phyloP scores from a whole-genome alignment of 1,140 invertebrate species.

The Pemphigus obesinymphae region DNA sequence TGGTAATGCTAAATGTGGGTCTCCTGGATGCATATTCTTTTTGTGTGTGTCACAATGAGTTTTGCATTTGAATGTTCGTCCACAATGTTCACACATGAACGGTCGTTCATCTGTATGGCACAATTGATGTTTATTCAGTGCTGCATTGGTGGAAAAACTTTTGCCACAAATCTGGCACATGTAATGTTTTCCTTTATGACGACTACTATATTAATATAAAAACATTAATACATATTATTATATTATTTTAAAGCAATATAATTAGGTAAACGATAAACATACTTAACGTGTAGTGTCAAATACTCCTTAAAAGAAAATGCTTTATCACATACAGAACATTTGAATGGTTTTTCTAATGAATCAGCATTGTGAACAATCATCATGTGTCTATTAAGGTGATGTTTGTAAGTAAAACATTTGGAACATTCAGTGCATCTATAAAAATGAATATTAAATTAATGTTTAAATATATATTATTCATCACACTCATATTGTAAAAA shows the following conservation, averaged over 20 bases:
- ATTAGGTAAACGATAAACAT: no score
- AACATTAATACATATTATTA: background rate
- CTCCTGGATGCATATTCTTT: conserved; percentile 21
- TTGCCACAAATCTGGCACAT: conserved; percentile 53
- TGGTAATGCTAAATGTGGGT: background rate
- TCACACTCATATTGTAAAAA: no score
- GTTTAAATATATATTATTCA: no score
- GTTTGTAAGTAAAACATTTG: conserved; percentile 34
- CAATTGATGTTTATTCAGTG: conserved; percentile 53
- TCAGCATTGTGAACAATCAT: conserved; percentile 48
- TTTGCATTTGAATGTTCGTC: conserved; percentile 57
- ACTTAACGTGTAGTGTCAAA: conserved; percentile 59
- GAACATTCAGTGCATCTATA: background rate
- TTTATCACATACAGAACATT: conserved; percentile 69
- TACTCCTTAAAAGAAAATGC: conserved; percentile 65
- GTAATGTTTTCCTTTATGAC: conserved; percentile 52
- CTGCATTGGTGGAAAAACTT: conserved; percentile 53
- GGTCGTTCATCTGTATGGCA: conserved; percentile 65
- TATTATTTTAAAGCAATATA: background rate
- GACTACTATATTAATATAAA: background rate
- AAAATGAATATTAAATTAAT: no score
- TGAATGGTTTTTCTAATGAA: conserved; percentile 74
- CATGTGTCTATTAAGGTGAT: conserved; percentile 19
- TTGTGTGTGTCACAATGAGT: conserved; percentile 32
- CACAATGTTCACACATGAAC: conserved; percentile 63